Evolutionary conservation across 2,888 invertebrate species (phyloP).

Genomic region (Vesta saturnalis): DNA sequence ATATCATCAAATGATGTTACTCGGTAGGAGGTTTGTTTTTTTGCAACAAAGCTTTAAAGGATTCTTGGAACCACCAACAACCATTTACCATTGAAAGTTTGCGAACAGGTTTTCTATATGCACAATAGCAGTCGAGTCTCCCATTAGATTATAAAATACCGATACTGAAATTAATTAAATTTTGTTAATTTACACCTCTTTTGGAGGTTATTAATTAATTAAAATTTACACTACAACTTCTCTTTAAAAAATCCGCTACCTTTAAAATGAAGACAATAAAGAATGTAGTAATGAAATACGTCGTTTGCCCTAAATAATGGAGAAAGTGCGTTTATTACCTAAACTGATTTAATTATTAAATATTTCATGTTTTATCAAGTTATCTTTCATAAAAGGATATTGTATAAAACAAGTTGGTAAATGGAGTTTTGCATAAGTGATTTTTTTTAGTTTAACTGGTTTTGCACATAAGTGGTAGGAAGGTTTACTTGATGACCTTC

Average conservation of each 20-base stretch:
- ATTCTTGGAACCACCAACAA: slow-evolving; percentile 6
- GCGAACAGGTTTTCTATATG: background rate
- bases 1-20: background rate
- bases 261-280: too few relatives aligned
- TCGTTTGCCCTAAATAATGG: slow-evolving; percentile 18
- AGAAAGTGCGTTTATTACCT: slow-evolving; percentile 13
- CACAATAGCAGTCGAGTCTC: too few relatives aligned
- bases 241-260: too few relatives aligned
- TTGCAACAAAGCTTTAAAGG: background rate
- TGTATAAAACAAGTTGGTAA: slow-evolving; percentile 4
- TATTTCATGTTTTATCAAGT: background rate
- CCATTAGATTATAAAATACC: too few relatives aligned
- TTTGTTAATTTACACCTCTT: too few relatives aligned
- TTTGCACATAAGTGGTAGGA: slow-evolving; percentile 21
- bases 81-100: background rate
- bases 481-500: slow-evolving; percentile 20
- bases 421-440: slow-evolving; percentile 9
- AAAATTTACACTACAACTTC: too few relatives aligned
- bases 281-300: too few relatives aligned
- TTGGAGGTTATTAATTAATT: too few relatives aligned
- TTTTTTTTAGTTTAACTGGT: slow-evolving; percentile 11
- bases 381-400: background rate
- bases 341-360: slow-evolving; percentile 8
- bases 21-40: slow-evolving; percentile 2
- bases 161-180: too few relatives aligned